Percentiles rank a stretch among this genome's conserved stretches.
phyloP scores from a whole-genome alignment of 2,797 vertebrate species.

The Gila robusta region DNA sequence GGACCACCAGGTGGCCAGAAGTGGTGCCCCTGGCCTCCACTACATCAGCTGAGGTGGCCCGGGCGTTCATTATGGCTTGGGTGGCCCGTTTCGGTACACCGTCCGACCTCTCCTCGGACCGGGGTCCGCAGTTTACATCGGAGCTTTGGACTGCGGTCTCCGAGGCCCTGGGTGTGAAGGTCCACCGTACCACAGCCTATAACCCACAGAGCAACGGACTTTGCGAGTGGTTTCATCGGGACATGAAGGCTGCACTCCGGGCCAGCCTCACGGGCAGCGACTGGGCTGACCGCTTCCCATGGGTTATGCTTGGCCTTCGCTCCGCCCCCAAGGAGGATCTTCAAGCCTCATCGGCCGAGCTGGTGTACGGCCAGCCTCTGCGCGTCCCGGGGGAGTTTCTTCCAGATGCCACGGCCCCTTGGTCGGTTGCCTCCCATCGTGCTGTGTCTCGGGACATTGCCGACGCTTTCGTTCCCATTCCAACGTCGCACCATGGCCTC shows the following conservation, averaged over 20 bases:
- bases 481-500: too few species aligned
- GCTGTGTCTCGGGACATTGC: too few species aligned
- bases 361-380: conserved; percentile 14
- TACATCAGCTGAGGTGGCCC: background rate
- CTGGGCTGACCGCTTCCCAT: conserved; percentile 30
- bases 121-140: too few species aligned
- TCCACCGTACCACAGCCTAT: too few species aligned
- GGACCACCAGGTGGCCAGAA: background rate
- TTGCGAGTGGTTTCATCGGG: conserved; percentile 15
- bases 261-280: conserved; percentile 25
- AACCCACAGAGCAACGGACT: background rate
- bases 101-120: conserved; percentile 18
- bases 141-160: background rate
- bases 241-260: conserved; percentile 24
- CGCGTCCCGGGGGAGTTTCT: conserved; percentile 23
- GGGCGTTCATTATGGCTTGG: conserved; percentile 21
- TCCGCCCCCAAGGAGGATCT: conserved; percentile 33
- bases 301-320: conserved; percentile 41
- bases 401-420: background rate
- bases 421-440: background rate
- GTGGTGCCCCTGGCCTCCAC: background rate
- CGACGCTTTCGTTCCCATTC: too few species aligned
- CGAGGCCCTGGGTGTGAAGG: too few species aligned
- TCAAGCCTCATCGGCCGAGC: background rate
- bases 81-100: conserved; percentile 27